Percentiles rank a stretch among this genome's conserved stretches.
Evolutionary conservation across 2,888 invertebrate species (phyloP).

Genomic region (Plutella xylostella): DNA sequence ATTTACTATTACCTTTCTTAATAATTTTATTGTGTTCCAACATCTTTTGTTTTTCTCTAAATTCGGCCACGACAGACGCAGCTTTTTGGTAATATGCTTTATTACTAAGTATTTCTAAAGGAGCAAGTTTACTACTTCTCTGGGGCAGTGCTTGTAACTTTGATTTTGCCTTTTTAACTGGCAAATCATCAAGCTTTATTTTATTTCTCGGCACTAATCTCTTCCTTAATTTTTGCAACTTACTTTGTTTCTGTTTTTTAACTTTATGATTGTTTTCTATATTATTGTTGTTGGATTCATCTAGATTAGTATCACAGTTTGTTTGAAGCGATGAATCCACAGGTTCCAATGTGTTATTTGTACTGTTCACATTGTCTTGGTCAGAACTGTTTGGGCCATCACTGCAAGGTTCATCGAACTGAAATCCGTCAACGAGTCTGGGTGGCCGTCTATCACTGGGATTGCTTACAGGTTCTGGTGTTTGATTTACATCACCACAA

Average conservation of each 20-base stretch:
- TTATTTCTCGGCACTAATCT: slow-evolving; percentile 39
- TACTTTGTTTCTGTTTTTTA: slow-evolving; percentile 31
- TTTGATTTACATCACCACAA: too few species aligned
- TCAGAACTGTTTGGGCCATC: too few species aligned
- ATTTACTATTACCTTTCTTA: too few species aligned
- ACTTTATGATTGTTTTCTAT: slow-evolving; percentile 17
- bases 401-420: too few species aligned
- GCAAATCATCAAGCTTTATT: slow-evolving; percentile 25
- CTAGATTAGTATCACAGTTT: slow-evolving; percentile 5
- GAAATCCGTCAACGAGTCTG: too few species aligned
- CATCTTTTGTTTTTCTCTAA: slow-evolving; percentile 6
- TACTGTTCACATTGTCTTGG: background rate
- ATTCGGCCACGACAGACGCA: slow-evolving; percentile 5
- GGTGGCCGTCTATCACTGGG: too few species aligned
- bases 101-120: slow-evolving; percentile 1
- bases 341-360: background rate
- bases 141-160: too few species aligned
- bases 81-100: slow-evolving; percentile 7
- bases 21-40: too few species aligned
- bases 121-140: background rate
- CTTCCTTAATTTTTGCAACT: slow-evolving; percentile 36
- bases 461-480: too few species aligned
- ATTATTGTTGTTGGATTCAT: slow-evolving; percentile 1
- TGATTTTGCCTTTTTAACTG: too few species aligned
- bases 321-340: too few species aligned